phyloP scores from a whole-genome alignment of 2,797 vertebrate genomes.

The Pseudochromis fuscus region DNA sequence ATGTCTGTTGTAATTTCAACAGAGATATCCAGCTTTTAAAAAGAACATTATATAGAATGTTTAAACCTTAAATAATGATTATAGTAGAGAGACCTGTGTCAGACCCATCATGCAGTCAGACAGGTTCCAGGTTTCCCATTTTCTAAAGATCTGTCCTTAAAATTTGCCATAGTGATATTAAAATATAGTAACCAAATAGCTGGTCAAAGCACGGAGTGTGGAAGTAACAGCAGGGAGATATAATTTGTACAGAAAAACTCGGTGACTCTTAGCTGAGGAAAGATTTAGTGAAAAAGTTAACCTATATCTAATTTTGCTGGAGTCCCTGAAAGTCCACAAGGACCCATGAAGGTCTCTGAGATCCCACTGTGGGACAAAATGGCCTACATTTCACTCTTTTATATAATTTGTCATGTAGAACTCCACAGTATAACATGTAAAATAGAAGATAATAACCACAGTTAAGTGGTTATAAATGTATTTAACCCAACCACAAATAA shows the following conservation, averaged over 20 bases:
- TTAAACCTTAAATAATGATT: neutral
- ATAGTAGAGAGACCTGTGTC: neutral
- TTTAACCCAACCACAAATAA: neutral
- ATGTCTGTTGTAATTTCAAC: neutral
- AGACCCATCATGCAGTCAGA: no score
- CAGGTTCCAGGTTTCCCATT: neutral
- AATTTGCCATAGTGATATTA: neutral
- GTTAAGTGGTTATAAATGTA: neutral
- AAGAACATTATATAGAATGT: neutral
- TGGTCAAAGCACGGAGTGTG: neutral
- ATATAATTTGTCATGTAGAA: slow-evolving; percentile 37
- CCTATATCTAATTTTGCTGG: slow-evolving; percentile 48
- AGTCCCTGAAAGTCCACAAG: slow-evolving; percentile 52
- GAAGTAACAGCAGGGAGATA: neutral
- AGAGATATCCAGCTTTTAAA: neutral
- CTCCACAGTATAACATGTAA: slow-evolving; percentile 7
- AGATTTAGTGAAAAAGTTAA: slow-evolving; percentile 42
- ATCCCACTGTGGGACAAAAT: slow-evolving; percentile 33
- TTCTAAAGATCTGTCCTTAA: slow-evolving; percentile 1
- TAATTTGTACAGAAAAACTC: slow-evolving; percentile 17
- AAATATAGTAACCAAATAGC: slow-evolving; percentile 3
- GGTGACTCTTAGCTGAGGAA: slow-evolving; percentile 8
- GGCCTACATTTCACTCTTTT: slow-evolving; percentile 61
- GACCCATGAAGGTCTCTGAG: slow-evolving; percentile 65
- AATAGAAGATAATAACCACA: neutral